Evolutionary conservation across 1,140 invertebrate genomes (phyloP), one percentile per base, ranked within the genome.

Genomic region (Anoplophora glabripennis): DNA sequence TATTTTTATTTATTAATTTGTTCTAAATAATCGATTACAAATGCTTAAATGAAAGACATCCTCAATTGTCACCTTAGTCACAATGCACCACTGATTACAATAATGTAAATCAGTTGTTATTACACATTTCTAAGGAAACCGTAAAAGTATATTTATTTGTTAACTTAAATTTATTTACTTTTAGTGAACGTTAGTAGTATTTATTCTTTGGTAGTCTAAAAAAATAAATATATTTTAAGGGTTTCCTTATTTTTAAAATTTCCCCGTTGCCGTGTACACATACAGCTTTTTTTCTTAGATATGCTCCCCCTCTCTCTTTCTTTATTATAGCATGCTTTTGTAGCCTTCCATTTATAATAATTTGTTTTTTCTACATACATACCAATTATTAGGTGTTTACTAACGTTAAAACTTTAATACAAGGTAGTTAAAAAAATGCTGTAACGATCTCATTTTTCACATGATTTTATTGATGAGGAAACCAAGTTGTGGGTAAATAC

Each of bases 21-120:
- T 40, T 38, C 42, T 15, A 45, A 34, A 11, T 15, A 11, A 33
- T 28, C 9, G 14, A 28, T 53, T 21, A n/a, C 10, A 45, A 44
- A 54, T 54, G 41, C n/a, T 54, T 54, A 45, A 54, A 45, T 12
- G 9, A 35, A 53, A n/a, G 7, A 40, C 28, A 15, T 9, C n/a
- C 17, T 17, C 12, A 40, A 49, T n/a, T 4, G 11, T 48, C 46
- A 47, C 9, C 17, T 33, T 9, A 44, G 14, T 36, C 33, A 53
- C 51, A 14, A n/a, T 10, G 49, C 56, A 64, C 52, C 45, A 55
- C 55, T 57, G 59, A 52, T 59, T 67, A 45, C 44, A 42, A n/a
- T 37, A 56, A 49, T 67, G 57, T 63, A 64, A 70, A 64, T 71
- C 68, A 66, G 68, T 68, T 68, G 70, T 68, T 71, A 71, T 71